Conservation (phyloP, 2,888 invertebrate species). For the Cantharis rufa region DNA sequence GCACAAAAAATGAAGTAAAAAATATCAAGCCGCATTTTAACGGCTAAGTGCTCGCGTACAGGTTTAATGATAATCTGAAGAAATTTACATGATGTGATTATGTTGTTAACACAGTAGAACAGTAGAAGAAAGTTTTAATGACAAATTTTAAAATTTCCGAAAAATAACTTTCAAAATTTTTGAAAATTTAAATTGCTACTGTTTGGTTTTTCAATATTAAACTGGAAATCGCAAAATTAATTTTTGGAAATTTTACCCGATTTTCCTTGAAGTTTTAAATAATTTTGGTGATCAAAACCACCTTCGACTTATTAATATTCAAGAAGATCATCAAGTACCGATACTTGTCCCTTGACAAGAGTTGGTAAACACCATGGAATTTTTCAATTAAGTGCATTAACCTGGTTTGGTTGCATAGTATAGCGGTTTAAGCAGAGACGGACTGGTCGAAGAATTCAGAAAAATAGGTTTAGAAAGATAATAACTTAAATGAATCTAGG, state of each 20-base stretch:
- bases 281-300: not conserved
- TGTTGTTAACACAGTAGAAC: not conserved
- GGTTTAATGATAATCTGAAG: not conserved
- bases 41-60: not conserved
- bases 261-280: not conserved
- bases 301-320: constrained; percentile 5
- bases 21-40: not conserved
- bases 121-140: not conserved
- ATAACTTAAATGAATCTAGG: no score
- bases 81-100: not conserved
- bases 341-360: constrained; percentile 4
- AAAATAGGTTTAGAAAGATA: no score
- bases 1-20: not conserved
- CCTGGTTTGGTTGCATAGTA: not conserved
- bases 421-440: not conserved
- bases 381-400: constrained; percentile 5
- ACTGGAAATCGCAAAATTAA: not conserved
- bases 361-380: not conserved
- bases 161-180: not conserved
- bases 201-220: not conserved
- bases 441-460: not conserved
- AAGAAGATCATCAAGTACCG: not conserved
- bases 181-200: not conserved
- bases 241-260: not conserved
- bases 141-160: not conserved